Conservation (phyloP, 2,888 invertebrate species). For the Tipula confusa region DNA sequence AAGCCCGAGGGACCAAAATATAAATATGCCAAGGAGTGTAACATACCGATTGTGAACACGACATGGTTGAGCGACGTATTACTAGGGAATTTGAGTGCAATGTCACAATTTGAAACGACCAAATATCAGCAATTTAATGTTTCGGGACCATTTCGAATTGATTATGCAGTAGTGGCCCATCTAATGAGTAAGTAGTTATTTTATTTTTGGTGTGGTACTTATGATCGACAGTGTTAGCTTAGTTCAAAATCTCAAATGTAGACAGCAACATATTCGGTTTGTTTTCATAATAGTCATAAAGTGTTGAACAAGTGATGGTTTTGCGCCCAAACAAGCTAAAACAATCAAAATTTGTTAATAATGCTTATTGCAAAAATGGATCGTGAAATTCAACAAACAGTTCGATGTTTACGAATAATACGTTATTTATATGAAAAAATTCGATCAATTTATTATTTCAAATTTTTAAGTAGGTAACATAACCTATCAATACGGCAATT, state of each 20-base stretch:
- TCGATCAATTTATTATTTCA: not conserved
- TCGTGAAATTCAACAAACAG: not conserved
- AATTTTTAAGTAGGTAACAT: not conserved
- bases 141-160: conserved; percentile 77
- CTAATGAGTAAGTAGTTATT: conserved; percentile 74
- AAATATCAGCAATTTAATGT: conserved; percentile 84
- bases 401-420: not conserved
- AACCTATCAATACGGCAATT: not conserved
- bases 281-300: too few species aligned
- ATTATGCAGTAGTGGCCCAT: conserved; percentile 79
- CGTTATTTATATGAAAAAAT: not conserved
- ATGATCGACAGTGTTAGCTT: not conserved
- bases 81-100: conserved; percentile 78
- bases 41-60: conserved; percentile 84
- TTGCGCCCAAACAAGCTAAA: not conserved
- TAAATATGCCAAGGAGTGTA: conserved; percentile 87
- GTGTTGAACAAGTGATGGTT: not conserved
- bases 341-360: too few species aligned
- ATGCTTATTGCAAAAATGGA: not conserved
- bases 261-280: not conserved
- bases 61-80: conserved; percentile 91
- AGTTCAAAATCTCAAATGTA: not conserved
- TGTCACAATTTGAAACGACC: conserved; percentile 74
- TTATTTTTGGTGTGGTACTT: not conserved
- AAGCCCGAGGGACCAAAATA: conserved; percentile 85